phyloP scores from a whole-genome alignment of 2,797 vertebrate species.

The Darevskia nairensis region DNA sequence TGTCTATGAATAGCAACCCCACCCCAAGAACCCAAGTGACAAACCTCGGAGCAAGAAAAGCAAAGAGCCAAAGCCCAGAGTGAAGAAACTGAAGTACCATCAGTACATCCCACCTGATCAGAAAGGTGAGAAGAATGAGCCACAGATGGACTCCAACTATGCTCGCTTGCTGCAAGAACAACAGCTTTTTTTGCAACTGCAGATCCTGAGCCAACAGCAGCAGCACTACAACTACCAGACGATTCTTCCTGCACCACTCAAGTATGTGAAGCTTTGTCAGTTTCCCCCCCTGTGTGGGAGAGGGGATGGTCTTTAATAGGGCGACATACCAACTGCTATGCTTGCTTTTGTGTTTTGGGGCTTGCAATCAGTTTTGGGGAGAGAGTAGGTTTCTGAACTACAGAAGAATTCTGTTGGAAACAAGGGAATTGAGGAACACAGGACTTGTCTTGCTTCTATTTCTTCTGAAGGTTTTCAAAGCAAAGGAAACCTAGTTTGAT shows the following conservation, averaged over 20 bases:
- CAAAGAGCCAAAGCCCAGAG: slow-evolving; percentile 92
- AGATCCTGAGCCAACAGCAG: slow-evolving; percentile 95
- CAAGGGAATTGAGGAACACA: not conserved
- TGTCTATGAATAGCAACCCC: slow-evolving; percentile 86
- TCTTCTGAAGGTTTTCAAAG: not conserved
- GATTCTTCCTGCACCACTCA: slow-evolving; percentile 87
- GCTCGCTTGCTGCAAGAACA: slow-evolving; percentile 93
- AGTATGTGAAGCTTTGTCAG: slow-evolving; percentile 81
- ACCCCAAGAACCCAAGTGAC: slow-evolving; percentile 86
- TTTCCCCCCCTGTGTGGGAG: not conserved
- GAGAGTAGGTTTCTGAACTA: not conserved
- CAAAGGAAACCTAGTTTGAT: not conserved
- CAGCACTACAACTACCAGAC: slow-evolving; percentile 92
- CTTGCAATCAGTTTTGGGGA: not conserved
- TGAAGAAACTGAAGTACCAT: slow-evolving; percentile 97
- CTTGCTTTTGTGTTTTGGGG: not conserved
- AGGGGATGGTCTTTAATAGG: not conserved
- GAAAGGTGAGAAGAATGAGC: slow-evolving; percentile 90
- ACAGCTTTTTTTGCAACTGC: slow-evolving; percentile 97
- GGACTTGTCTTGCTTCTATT: not conserved
- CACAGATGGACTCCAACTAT: slow-evolving; percentile 94
- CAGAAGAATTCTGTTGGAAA: not conserved
- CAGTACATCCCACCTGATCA: slow-evolving; percentile 98
- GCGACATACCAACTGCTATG: not conserved
- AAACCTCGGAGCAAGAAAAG: slow-evolving; percentile 93